Conservation (phyloP, 2,888 invertebrate species). For the Melieria picta region DNA sequence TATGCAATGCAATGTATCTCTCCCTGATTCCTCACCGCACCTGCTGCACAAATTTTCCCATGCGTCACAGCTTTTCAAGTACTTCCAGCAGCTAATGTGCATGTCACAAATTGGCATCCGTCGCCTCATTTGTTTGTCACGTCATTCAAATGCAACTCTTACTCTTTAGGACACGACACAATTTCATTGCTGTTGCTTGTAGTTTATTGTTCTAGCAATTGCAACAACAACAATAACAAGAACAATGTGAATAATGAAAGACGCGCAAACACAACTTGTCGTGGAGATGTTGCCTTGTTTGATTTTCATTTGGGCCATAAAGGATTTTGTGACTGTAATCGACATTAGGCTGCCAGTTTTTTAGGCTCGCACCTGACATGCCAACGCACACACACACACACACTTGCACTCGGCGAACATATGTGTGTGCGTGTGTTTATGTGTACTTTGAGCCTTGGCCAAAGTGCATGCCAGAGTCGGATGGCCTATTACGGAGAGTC, state of each 20-base stretch:
- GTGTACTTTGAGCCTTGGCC: neutral
- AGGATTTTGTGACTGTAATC: conserved; percentile 9
- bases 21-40: no score
- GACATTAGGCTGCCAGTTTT: neutral
- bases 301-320: conserved; percentile 52
- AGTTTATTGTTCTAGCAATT: no score
- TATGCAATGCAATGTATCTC: no score
- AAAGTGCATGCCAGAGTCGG: neutral
- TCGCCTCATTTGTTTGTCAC: conserved; percentile 43
- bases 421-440: conserved; percentile 7
- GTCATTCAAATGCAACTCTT: conserved; percentile 43
- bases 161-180: conserved; percentile 13
- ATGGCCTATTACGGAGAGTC: conserved; percentile 1
- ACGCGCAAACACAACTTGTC: conserved; percentile 24
- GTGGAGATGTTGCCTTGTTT: conserved; percentile 50
- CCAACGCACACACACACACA: neutral
- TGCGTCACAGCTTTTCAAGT: no score
- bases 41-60: no score
- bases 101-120: conserved; percentile 52
- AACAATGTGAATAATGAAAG: conserved; percentile 9
- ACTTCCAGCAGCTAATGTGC: conserved; percentile 30
- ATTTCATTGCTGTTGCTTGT: neutral
- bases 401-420: no score
- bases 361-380: neutral
- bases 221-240: neutral